Percentiles rank a stretch among this genome's conserved stretches.
phyloP scores from a whole-genome alignment of 2,888 invertebrate genomes.

The Mesorhabditis belari region DNA sequence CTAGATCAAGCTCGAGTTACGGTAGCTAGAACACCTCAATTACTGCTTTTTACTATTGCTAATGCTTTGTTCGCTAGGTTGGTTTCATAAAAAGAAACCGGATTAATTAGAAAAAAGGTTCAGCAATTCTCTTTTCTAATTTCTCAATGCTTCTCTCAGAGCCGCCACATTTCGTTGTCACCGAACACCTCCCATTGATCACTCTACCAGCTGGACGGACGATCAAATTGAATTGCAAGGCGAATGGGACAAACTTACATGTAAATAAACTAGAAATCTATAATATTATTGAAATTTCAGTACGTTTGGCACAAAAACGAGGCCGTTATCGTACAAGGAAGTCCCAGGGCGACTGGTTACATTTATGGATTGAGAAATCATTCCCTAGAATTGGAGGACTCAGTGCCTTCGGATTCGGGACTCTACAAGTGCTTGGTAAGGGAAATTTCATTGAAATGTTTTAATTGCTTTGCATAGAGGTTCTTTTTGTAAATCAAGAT shows the following conservation, averaged over 20 bases:
- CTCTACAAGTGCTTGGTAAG: slow-evolving; percentile 70
- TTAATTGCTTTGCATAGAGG: no score
- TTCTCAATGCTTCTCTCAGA: no score
- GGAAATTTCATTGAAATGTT: no score
- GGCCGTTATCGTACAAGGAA: slow-evolving; percentile 8
- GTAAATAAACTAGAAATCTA: slow-evolving; percentile 14
- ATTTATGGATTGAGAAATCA: slow-evolving; percentile 43
- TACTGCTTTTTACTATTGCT: no score
- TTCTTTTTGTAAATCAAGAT: no score
- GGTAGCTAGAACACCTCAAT: no score
- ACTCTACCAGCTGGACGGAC: slow-evolving; percentile 49
- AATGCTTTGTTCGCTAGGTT: no score
- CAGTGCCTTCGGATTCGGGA: slow-evolving; percentile 75
- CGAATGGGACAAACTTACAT: slow-evolving; percentile 41
- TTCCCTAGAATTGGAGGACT: slow-evolving; percentile 66
- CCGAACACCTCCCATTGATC: slow-evolving; percentile 17
- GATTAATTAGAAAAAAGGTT: no score
- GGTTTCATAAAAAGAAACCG: no score
- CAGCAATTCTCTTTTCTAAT: no score
- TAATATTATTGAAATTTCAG: slow-evolving; percentile 19
- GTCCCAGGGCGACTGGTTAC: slow-evolving; percentile 22
- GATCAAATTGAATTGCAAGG: slow-evolving; percentile 43
- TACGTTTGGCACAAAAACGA: slow-evolving; percentile 34
- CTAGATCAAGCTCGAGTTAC: no score
- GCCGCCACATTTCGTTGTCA: slow-evolving; percentile 1